Evolutionary conservation across 2,888 invertebrate genomes (phyloP), one percentile per base, ranked within the genome.

Genomic region (Pristionchus arcanus): DNA sequence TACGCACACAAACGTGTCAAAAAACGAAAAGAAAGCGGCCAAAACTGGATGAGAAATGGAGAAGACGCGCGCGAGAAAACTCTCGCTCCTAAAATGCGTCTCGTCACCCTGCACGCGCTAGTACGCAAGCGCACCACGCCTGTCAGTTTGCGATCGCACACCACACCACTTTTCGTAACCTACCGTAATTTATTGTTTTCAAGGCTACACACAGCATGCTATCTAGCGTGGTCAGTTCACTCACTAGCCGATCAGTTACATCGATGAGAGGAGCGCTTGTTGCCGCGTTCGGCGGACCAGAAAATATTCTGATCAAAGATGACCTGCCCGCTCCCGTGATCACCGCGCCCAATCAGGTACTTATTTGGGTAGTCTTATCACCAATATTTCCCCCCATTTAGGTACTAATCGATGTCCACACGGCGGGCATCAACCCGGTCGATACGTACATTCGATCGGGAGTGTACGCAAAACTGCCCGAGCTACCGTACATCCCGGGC

Each of bases 391-490:
- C 28, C 16, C 15, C 68, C 21, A 34, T 90, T 59, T 91, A 96
- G 96, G 95, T 96, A 25, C 94, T 96, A 91, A 95, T 96, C 15
- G 95, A 96, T 91, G 96, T 96, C 0, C 92, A 94, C 53, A 95
- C 96, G 7, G 95, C 96, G 84, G 96, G 96, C 31, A 95, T 96
- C 2, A 96, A 96, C 92, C 96, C 96, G 9, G 96, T 96, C 5
- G 96, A 96, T 91, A 96, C 96, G 0, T 96, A 96, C 93, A 96
- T 96, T 83, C 94, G 96, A 53, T 92, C 95, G 66, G 96, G 96
- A n/a, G 93, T 94, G 0, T 96, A 96, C 91, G 94, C 92, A 16
- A 89, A 77, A 49, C 91, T 95, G 7, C 96, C 96, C 2, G 90
- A 94, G 13, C 94, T 96, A 66, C 96, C 96, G 1, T 96, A 96